Evolutionary conservation across 2,888 invertebrate genomes (phyloP).

Genomic region (Pandemis heparana): DNA sequence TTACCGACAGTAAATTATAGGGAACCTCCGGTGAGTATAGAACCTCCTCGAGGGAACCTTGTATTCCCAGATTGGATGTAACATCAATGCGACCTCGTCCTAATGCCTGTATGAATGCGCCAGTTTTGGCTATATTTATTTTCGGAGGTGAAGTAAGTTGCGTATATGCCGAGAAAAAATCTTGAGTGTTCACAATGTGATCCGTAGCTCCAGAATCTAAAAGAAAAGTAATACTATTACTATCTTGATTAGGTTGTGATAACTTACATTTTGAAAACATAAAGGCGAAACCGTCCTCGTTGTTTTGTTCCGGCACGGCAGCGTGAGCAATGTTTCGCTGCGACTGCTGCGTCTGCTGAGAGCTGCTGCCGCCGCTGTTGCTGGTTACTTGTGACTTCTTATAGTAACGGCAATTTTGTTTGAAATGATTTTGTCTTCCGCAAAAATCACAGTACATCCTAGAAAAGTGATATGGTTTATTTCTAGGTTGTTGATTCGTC

Average conservation of each 20-base stretch:
- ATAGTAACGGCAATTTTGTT: no score
- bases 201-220: background rate
- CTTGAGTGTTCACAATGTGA: background rate
- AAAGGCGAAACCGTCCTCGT: background rate
- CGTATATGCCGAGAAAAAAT: no score
- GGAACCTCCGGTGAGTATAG: background rate
- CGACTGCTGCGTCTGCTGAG: no score
- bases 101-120: background rate
- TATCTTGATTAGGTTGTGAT: background rate
- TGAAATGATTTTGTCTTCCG: no score
- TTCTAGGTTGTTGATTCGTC: no score
- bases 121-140: background rate
- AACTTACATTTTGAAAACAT: constrained; percentile 5
- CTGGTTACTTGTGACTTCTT: no score
- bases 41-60: background rate
- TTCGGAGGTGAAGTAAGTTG: background rate
- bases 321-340: no score
- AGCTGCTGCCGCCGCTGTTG: no score
- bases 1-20: background rate
- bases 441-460: no score
- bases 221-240: background rate
- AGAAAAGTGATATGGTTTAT: no score
- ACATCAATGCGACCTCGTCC: background rate
- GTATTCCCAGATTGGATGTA: background rate
- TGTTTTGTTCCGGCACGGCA: no score